A percentile compares a stretch with the other conserved stretches of the same genome.
phyloP scores from a whole-genome alignment of 2,797 vertebrate species.

The Eospalax fontanierii region DNA sequence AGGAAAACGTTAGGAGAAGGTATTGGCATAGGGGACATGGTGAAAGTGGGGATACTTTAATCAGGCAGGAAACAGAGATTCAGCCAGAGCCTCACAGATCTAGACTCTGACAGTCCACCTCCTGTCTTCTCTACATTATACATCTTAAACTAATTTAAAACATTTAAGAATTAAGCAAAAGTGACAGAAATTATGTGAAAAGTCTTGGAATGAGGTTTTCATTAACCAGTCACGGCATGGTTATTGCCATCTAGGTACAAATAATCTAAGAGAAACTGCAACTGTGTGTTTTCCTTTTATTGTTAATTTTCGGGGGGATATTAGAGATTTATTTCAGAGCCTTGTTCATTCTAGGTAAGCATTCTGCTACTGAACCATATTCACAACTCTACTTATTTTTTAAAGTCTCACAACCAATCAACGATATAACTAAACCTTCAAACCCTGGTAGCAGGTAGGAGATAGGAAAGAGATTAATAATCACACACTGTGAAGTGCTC shows the following conservation, averaged over 20 bases:
- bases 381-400: not conserved
- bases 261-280: conserved; percentile 3
- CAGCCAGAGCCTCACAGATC: too few relatives aligned
- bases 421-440: not conserved
- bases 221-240: not conserved
- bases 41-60: too few relatives aligned
- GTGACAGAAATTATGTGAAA: not conserved
- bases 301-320: not conserved
- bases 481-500: not conserved
- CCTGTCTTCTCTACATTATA: not conserved
- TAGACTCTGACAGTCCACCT: too few relatives aligned
- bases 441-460: not conserved
- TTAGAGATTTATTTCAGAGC: not conserved
- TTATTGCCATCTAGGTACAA: not conserved
- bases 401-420: conserved; percentile 7
- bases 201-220: not conserved
- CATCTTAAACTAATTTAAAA: conserved; percentile 4
- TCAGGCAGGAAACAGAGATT: too few relatives aligned
- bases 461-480: not conserved
- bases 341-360: not conserved
- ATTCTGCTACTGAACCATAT: not conserved
- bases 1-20: too few relatives aligned
- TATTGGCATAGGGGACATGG: too few relatives aligned
- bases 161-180: not conserved
- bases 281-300: not conserved